Evolutionary conservation across 2,113 vertebrate species (phyloP), one percentile per base, ranked within the genome.

Genomic region (Petrocephalus microphthalmus): DNA sequence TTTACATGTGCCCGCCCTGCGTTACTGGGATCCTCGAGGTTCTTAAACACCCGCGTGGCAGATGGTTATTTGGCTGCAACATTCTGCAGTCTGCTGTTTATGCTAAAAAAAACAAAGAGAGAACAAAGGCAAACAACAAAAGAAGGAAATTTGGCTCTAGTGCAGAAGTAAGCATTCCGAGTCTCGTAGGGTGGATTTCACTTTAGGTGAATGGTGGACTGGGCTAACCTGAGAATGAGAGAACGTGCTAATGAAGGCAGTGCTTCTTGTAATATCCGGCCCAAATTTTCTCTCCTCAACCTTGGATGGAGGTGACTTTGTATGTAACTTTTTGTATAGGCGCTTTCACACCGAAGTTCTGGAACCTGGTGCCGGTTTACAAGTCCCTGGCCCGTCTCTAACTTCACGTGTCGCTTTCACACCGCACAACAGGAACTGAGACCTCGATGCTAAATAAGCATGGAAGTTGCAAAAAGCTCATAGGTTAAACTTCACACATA

Each of bases 11-110:
- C 94, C 88, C 89, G 2, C 92, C 92, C 90, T 93, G 90, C 94
- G 95, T 91, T 89, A 92, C 94, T 92, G 94, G 94, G 93, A 94
- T 94, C 93, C 90, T 67, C 92, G 92, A 92, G 93, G 91, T 95
- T 91, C 85, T 92, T 93, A 93, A 92, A 88, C 94, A 91, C 92
- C 92, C 93, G 94, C 93, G 94, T 89, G 91, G 94, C 95, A 95
- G 94, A 95, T 95, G 95, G 93, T 92, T 94, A 89, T 90, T 94
- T 92, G 92, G 92, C 93, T 91, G 56, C 88, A 57, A 49, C 84
- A 6, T 92, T 93, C 93, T 93, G 88, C 93, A 94, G 91, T 93
- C 92, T 95, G 92, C 92, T 93, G 88, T 91, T 91, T 87, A 20
- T 15, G 78, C 86, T 86, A 11, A 7, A 87, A 45, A 45, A 91